Conservation (phyloP, 1,140 invertebrate genomes). For the Cotesia chilonis region DNA sequence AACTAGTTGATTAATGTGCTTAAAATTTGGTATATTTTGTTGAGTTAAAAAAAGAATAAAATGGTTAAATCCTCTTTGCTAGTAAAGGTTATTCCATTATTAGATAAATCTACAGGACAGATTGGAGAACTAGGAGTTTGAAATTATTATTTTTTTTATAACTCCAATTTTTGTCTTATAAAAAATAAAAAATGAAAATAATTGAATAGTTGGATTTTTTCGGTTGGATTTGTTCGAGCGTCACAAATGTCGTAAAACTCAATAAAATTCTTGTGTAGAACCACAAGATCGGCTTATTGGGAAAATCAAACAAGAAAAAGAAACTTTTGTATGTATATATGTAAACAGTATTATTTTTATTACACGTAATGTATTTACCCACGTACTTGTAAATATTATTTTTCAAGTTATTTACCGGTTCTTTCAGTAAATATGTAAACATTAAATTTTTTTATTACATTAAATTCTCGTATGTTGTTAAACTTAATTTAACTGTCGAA, state of each 20-base stretch:
- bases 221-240: too few species aligned
- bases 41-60: too few species aligned
- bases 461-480: slow-evolving; percentile 4
- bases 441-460: background rate
- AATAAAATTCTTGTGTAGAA: slow-evolving; percentile 7
- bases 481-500: slow-evolving; percentile 20
- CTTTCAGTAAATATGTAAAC: background rate
- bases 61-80: too few species aligned
- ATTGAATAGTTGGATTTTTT: too few species aligned
- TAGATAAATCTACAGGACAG: background rate
- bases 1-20: background rate
- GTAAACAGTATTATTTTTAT: background rate
- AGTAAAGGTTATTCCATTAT: too few species aligned
- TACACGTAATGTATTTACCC: background rate
- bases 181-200: too few species aligned
- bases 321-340: background rate
- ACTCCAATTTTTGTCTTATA: too few species aligned
- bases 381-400: background rate
- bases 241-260: slow-evolving; percentile 5
- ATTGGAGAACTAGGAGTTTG: slow-evolving; percentile 2
- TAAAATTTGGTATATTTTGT: background rate
- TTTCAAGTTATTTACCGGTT: background rate
- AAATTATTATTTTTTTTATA: background rate
- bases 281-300: slow-evolving; percentile 28
- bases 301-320: slow-evolving; percentile 10